phyloP scores from a whole-genome alignment of 2,797 vertebrate species.

The Hyperoplus immaculatus region DNA sequence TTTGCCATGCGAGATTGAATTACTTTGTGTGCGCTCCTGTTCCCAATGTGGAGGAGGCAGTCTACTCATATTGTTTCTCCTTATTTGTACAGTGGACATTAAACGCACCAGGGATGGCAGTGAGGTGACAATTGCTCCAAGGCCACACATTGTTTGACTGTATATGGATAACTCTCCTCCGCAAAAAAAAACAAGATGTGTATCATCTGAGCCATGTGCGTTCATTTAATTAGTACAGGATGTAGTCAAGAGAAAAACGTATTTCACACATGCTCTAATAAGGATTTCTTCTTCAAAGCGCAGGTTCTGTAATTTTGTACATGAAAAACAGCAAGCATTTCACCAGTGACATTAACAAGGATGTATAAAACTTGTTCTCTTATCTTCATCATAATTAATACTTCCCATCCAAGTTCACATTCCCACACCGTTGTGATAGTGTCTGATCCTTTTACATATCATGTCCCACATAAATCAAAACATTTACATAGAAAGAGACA shows the following conservation, averaged over 20 bases:
- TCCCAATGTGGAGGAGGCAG: slow-evolving; percentile 16
- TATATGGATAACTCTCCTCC: slow-evolving; percentile 36
- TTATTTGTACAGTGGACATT: slow-evolving; percentile 48
- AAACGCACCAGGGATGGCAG: slow-evolving; percentile 1
- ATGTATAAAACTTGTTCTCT: not conserved
- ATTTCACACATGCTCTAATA: not conserved
- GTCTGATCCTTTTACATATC: slow-evolving; percentile 24
- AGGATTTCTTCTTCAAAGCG: not conserved
- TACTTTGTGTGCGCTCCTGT: slow-evolving; percentile 20
- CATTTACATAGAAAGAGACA: not conserved
- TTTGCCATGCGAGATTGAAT: slow-evolving; percentile 40
- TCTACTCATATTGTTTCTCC: slow-evolving; percentile 10
- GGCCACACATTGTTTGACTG: slow-evolving; percentile 27
- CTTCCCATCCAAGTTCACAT: not conserved
- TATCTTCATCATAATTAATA: slow-evolving; percentile 16
- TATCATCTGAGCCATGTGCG: slow-evolving; percentile 15
- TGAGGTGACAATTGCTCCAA: slow-evolving; percentile 25
- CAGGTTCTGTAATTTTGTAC: not conserved
- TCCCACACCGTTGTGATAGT: slow-evolving; percentile 7
- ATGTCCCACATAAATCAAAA: slow-evolving; percentile 27
- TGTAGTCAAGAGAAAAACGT: not conserved
- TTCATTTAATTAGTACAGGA: slow-evolving; percentile 4
- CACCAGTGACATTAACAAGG: not conserved
- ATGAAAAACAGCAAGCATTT: not conserved
- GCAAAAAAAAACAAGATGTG: slow-evolving; percentile 57